These are phyloP conservation scores for Hemibagrus wyckioides DNA, from an alignment of 2,113 vertebrate species.

Conservation along the genomic window DNA sequence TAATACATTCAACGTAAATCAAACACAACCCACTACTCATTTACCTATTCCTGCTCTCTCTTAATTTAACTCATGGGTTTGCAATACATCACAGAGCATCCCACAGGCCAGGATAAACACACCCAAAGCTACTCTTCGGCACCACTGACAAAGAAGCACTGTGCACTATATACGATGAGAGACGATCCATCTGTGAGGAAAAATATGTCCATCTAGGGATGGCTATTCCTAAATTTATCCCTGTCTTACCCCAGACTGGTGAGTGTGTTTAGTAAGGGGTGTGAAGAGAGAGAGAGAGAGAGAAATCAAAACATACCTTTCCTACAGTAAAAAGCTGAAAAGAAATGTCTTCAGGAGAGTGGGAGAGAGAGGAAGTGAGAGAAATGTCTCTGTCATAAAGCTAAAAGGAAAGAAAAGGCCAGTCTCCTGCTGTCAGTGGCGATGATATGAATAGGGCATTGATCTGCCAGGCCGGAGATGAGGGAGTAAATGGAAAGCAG, in stretches of 20 bases:
- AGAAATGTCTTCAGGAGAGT: not conserved
- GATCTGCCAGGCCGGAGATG: conserved; percentile 35
- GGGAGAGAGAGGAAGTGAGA: conserved; percentile 18
- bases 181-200: not conserved
- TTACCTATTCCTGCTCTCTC: not conserved
- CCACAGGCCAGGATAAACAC: conserved; percentile 52
- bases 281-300: not conserved
- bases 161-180: conserved; percentile 42
- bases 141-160: conserved; percentile 53
- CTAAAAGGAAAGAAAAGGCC: conserved; percentile 7
- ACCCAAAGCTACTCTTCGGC: conserved; percentile 15
- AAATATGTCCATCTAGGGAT: not conserved
- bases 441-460: conserved; percentile 46
- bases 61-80: conserved; percentile 8
- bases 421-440: conserved; percentile 2
- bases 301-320: not conserved
- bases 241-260: conserved; percentile 6
- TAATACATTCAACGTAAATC: not conserved
- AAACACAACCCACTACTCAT: not conserved
- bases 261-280: conserved; percentile 20
- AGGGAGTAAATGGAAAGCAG: conserved; percentile 34
- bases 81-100: conserved; percentile 12
- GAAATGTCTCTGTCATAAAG: conserved; percentile 19
- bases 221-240: conserved; percentile 7
- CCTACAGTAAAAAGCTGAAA: not conserved